phyloP scores from a whole-genome alignment of 2,113 vertebrate species.

The Chiloscyllium plagiosum region DNA sequence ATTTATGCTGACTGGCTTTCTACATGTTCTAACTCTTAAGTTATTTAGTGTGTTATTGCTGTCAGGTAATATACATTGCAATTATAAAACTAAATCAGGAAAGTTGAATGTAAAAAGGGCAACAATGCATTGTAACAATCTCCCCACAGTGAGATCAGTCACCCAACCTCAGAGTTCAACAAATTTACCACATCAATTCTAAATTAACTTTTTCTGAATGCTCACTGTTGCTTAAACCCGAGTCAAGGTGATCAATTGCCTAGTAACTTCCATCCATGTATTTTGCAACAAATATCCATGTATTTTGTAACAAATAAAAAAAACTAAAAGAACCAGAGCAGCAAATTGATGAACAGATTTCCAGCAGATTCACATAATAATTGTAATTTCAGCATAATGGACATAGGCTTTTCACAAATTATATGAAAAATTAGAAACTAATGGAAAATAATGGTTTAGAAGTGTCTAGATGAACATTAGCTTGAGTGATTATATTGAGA shows the following conservation, averaged over 20 bases:
- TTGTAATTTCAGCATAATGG: background rate
- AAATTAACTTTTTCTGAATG: background rate
- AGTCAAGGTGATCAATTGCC: background rate
- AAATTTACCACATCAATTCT: background rate
- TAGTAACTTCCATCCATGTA: background rate
- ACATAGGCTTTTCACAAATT: background rate
- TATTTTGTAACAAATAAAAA: background rate
- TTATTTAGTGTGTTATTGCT: background rate
- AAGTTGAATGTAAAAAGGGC: background rate
- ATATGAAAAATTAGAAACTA: background rate
- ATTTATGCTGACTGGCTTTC: background rate
- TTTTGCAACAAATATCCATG: background rate
- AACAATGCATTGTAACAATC: background rate
- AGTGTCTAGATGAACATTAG: background rate
- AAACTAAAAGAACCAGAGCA: background rate
- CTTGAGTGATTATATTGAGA: background rate
- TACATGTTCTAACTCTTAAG: background rate
- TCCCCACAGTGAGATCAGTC: no score
- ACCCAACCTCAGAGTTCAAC: background rate
- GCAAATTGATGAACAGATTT: background rate
- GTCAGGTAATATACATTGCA: background rate
- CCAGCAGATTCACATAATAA: constrained; percentile 24
- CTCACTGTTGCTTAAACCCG: background rate
- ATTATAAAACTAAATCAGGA: background rate
- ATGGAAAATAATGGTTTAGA: background rate